Base-by-base conservation (phyloP, 1,140 invertebrate genomes). In the Anagrus nilaparvatae region DNA sequence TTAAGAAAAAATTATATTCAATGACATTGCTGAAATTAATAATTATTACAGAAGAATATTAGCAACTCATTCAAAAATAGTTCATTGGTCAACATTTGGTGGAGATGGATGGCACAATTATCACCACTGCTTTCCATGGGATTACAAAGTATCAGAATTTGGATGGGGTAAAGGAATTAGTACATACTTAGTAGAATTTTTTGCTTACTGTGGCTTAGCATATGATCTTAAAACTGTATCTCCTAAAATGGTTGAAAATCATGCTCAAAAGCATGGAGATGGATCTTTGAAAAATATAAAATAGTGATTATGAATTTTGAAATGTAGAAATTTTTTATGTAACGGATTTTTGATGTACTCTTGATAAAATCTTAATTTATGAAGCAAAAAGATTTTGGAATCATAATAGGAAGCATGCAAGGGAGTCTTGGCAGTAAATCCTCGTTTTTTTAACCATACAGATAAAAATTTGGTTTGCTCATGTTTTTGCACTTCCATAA, bases 31-130 rank as follows among this genome's bases (percentile, higher is more conserved):
- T 30, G 14, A 3, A 20, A 28, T 34, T 28, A 10, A 23, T 9
- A 8, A 16, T 25, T 28, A 5, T 48, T 44, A 38, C 23, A 48
- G 28, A 23, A 45, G 43, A 17, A 34, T 45, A 14, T 20, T 25
- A 33, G 20, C 47, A n/a, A 21, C 10, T 1, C 13, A 44, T 13
- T 49, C 43, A 1, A 21, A 7, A 8, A 1, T 48, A 8, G 28
- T 36, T 6, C 25, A 21, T 8, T 16, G 36, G 5, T 1, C 40
- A 6, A 48, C 43, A 3, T n/a, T n/a, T n/a, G 2, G 30, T 7
- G 87, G 86, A 1, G 87, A 91, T 68, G 90, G 90, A 3, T 94
- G 87, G 79, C 91, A 96, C 60, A 96, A 96, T 64, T 97, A 94
- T 65, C 93, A 97, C 60, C 92, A 97, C 67, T 83, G 85, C 0